Evolutionary conservation across 2,113 vertebrate genomes (phyloP).

Genomic region (Mirza zaza): DNA sequence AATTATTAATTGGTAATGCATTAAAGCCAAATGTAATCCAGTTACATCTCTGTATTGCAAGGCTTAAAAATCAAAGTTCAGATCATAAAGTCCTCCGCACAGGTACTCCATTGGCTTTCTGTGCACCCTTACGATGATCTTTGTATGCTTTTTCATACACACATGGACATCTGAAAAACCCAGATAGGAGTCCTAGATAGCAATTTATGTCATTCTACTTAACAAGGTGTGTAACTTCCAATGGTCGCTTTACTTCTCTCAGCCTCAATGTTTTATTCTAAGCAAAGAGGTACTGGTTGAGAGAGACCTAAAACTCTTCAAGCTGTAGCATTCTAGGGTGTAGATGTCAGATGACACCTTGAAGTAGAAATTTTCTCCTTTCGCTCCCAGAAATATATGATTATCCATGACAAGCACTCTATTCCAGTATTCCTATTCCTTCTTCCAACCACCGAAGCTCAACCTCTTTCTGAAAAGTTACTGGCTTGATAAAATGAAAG

Average conservation of each 20-base stretch:
- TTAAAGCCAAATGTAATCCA: not conserved
- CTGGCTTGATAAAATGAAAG: conserved; percentile 77
- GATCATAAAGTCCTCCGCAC: not conserved
- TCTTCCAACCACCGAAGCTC: not conserved
- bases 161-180: not conserved
- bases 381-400: not conserved
- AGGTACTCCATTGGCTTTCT: not conserved
- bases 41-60: not conserved
- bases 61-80: not conserved
- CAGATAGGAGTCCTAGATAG: not conserved
- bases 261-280: not conserved
- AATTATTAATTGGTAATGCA: conserved; percentile 58
- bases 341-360: not conserved
- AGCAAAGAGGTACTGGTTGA: not conserved
- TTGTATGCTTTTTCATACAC: not conserved
- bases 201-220: not conserved
- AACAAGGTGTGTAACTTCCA: not conserved
- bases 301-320: not conserved
- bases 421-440: not conserved
- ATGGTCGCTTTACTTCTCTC: not conserved
- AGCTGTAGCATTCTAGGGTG: not conserved
- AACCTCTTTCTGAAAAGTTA: conserved; percentile 66
- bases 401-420: not conserved
- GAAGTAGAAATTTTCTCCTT: not conserved
- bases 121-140: not conserved